Percentiles rank a stretch among this genome's conserved stretches.
phyloP scores from a whole-genome alignment of 2,113 vertebrate genomes.

The Plecotus auritus region DNA sequence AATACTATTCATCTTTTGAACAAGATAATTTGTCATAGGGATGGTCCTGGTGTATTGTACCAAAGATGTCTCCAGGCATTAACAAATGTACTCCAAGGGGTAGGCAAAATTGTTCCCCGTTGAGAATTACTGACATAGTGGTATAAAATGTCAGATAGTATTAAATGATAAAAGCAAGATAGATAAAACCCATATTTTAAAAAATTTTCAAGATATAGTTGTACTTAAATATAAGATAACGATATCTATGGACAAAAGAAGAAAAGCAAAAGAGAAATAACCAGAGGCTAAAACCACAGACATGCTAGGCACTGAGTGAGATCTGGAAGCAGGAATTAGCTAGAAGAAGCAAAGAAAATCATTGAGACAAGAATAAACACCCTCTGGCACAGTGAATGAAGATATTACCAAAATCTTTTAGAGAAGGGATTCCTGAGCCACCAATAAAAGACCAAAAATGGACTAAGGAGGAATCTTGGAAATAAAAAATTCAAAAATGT shows the following conservation, averaged over 20 bases:
- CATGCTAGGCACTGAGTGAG: not conserved
- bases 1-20: not conserved
- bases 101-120: not conserved
- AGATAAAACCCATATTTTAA: not conserved
- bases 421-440: not conserved
- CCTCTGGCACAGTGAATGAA: not conserved
- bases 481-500: not conserved
- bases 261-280: not conserved
- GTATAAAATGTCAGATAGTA: not conserved
- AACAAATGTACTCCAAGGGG: not conserved
- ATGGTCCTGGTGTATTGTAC: not conserved
- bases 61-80: not conserved
- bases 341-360: not conserved
- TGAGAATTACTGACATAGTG: not conserved
- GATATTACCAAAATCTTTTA: not conserved
- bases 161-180: not conserved
- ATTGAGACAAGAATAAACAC: not conserved
- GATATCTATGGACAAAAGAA: not conserved
- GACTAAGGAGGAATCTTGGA: not conserved
- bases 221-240: not conserved
- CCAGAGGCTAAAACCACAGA: not conserved
- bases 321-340: not conserved
- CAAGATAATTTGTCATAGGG: not conserved
- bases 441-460: not conserved
- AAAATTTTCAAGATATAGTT: not conserved